Base-by-base conservation (phyloP, 1,140 invertebrate species). In the Drosophila nebulosa region DNA sequence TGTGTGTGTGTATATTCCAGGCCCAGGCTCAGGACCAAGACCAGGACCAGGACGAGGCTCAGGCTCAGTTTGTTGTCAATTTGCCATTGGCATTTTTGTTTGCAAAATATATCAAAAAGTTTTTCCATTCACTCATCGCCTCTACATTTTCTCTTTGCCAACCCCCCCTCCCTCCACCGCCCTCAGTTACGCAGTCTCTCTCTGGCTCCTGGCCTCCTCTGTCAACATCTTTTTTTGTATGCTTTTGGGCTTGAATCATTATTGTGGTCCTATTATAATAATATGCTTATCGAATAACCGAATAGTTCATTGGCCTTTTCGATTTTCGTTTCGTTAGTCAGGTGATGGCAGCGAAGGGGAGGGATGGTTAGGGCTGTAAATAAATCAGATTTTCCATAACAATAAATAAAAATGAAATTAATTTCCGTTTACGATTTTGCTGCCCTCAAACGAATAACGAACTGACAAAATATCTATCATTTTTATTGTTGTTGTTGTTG, bases 71-170 rank as follows among this genome's bases (percentile, higher is more conserved):
- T 67, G 67, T 72, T 74, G 72, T 75, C 79, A 84, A 84, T 85
- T 84, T 76, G 78, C 81, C 78, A 69, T 69, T 64, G 81, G 81
- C 78, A 78, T 78, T 85, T 81, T 60, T 85, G 78, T 85, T 85
- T 85, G 81, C 83, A 64, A 86, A 85, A 85, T 76, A 85, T 85
- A 85, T 85, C 78, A 86, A 39, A 85, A 81, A 81, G 70, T 75
- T 84, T 76, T 86, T 50, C 51, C 56, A 66, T 78, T 62, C 76
- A 75, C 69, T 78, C 57, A 51, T 55, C 73, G 46, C 52, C 39
- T 46, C 39, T 21, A 46, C 16, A 55, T 18, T 66, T 10, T 42
- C 16, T 65, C 51, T 59, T 26, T 53, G 5, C 26, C 5, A 27
- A 7, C 6, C 16, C 6, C 5, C 4, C 21, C 46, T 24, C 1